These are phyloP conservation scores for Amniataba percoides DNA, from an alignment of 2,797 vertebrate genomes.

Conservation along the genomic window DNA sequence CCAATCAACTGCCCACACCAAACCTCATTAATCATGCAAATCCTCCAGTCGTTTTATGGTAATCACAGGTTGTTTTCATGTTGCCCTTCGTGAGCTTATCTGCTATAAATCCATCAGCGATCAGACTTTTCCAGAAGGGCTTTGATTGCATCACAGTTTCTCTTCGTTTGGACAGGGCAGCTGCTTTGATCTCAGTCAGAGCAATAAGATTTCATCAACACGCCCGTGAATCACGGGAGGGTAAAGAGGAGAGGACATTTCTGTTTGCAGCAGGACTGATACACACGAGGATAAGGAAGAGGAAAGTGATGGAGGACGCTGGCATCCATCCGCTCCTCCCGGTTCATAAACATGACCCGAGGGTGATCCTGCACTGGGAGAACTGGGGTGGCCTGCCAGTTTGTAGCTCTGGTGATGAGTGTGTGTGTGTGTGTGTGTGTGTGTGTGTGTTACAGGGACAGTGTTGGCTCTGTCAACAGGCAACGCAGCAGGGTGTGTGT, in stretches of 20 bases:
- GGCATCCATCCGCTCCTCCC: conserved; percentile 80
- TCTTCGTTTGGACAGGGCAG: conserved; percentile 46
- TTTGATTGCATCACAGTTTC: conserved; percentile 79
- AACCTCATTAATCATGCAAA: conserved; percentile 68
- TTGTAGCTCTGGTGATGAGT: conserved; percentile 73
- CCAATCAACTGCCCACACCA: conserved; percentile 2
- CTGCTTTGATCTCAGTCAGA: conserved; percentile 68
- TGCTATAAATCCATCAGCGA: conserved; percentile 60
- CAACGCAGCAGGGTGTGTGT: conserved; percentile 32
- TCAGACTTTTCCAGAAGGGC: conserved; percentile 51
- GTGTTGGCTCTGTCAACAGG: conserved; percentile 73
- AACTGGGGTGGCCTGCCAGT: conserved; percentile 70
- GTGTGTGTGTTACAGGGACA: conserved; percentile 64
- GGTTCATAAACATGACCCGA: conserved; percentile 89
- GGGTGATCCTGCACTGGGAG: conserved; percentile 75
- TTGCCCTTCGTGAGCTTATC: conserved; percentile 5
- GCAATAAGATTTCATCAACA: conserved; percentile 62
- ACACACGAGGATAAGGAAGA: conserved; percentile 62
- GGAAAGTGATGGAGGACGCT: conserved; percentile 77
- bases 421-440: conserved; percentile 68
- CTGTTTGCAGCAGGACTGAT: conserved; percentile 45
- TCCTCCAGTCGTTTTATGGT: conserved; percentile 22
- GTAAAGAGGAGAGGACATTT: conserved; percentile 14
- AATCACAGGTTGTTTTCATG: conserved; percentile 30
- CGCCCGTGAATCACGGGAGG: conserved; percentile 60